Base-by-base conservation (phyloP, 2,888 invertebrate genomes). In the Euplexia lucipara region DNA sequence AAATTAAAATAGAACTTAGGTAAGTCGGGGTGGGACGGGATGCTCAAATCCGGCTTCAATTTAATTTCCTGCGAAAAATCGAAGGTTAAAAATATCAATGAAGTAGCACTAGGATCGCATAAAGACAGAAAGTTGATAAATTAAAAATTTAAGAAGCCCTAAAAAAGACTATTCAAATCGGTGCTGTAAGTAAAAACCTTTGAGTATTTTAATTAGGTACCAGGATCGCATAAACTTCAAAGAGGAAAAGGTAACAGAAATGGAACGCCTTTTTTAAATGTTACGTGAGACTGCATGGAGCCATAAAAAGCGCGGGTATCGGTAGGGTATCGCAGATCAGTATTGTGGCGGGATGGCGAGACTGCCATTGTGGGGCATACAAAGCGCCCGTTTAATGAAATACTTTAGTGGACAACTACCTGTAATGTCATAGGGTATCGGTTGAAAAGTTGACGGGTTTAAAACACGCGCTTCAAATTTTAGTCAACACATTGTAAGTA, bases 381-480 rank as follows among this genome's bases (percentile, higher is more conserved):
- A 79, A 79, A 67, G 80, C 57, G 32, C 10, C 12, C 51, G 39
- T 57, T 57, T 76, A 72, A 79, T 82, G 71, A 79, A 82, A 79
- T 79, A 82, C 72, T 79, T 75, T 63, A 44, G 61, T 52, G 58
- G 41, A 56, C 51, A 54, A 52, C 58, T 63, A 56, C 61, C 59
- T 61, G 47, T 70, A 70, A 63, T 57, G 51, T 62, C 52, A 45
- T 8, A 45, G 53, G 8, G 22, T 9, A 41, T 41, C 49, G 22
- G 18, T 44, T 18, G 4, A 20, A 59, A 54, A 56, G 37, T 56
- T 73, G 14, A 12, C 16, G 44, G n/a, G 12, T 58, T 56, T 54
- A 35, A 57, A 34, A 26, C 37, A n/a, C 1, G 4, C 1, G 12
- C 9, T 18, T 14, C 30, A 63, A 42, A 48, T 34, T 53, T 48